A percentile compares a stretch with the other conserved stretches of the same genome.
Evolutionary conservation across 2,888 invertebrate genomes (phyloP).

Genomic region (Deilephila elpenor): DNA sequence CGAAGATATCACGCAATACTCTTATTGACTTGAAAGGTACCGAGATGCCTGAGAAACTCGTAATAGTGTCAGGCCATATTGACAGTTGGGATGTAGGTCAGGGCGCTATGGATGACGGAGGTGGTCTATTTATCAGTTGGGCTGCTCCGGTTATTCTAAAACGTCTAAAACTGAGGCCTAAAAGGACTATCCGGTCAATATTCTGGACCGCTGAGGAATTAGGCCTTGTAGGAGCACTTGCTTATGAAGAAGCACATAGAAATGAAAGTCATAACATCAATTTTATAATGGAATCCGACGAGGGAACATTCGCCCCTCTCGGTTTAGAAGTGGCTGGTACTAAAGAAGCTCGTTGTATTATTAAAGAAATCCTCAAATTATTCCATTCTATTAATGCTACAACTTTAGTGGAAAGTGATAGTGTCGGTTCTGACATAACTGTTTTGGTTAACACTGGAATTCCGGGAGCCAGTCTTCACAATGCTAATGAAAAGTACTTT

Average conservation of each 20-base stretch:
- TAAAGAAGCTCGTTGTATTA: slow-evolving; percentile 86
- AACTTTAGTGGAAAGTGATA: slow-evolving; percentile 76
- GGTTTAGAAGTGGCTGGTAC: slow-evolving; percentile 89
- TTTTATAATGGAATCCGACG: slow-evolving; percentile 93
- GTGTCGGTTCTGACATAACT: slow-evolving; percentile 89
- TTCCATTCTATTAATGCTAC: slow-evolving; percentile 89
- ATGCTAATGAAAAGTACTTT: slow-evolving; percentile 88
- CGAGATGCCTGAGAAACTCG: slow-evolving; percentile 77
- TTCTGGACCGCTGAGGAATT: slow-evolving; percentile 93
- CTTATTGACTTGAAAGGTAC: slow-evolving; percentile 88
- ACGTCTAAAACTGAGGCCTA: slow-evolving; percentile 86
- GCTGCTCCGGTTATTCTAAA: slow-evolving; percentile 88
- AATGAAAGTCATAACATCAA: slow-evolving; percentile 86
- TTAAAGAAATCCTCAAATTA: slow-evolving; percentile 87
- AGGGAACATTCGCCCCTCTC: slow-evolving; percentile 90
- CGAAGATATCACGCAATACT: slow-evolving; percentile 88
- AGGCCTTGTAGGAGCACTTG: slow-evolving; percentile 87
- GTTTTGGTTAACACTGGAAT: slow-evolving; percentile 86
- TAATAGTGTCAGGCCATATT: slow-evolving; percentile 92
- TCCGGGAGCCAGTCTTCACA: slow-evolving; percentile 89
- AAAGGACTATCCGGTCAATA: slow-evolving; percentile 89
- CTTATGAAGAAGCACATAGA: slow-evolving; percentile 86
- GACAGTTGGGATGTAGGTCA: slow-evolving; percentile 95
- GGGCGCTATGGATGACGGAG: slow-evolving; percentile 95
- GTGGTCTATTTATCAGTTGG: slow-evolving; percentile 92